Evolutionary conservation across 1,140 invertebrate genomes (phyloP), one percentile per base, ranked within the genome.

Genomic region (Brachionus asplanchnoidis): DNA sequence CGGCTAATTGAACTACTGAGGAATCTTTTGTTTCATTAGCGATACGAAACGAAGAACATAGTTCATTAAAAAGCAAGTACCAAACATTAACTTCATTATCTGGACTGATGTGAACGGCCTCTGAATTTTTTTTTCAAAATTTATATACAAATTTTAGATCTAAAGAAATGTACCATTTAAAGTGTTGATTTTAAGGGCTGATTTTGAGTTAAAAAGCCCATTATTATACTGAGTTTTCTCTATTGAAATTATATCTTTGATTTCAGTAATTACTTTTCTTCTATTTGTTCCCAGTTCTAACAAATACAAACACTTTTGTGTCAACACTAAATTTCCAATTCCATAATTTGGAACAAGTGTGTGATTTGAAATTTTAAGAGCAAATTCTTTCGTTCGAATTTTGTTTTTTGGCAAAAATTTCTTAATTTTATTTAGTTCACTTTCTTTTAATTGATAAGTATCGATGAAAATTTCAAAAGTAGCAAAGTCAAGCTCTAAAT

Each of bases 381-480:
- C 23, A 46, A 82, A 82, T 26, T 82, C 79, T 44, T 65, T 65
- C 0, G 36, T 44, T 50, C 73, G 42, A 36, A 65, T 26, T 65
- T 46, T 60, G 8, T 60, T 68, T 44, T 17, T 20, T 14, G 79
- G 79, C 9, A 82, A 11, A 42, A 65, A 68, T 46, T 46, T 60
- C 20, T 60, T 82, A 20, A 82, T 68, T 26, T 40, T 82, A 14
- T 82, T 42, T 12, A 82, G 53, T 23, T 82, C 79, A 5, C 14
- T 36, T 40, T 82, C 79, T 60, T 82, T 82, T 26, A 44, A 23
- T n/a, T 82, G 23, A 36, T 65, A 82, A 65, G 23, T 23, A 65
- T 82, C 79, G 11, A 65, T 68, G 12, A 82, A 82, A 40, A 60
- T 44, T 28, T 82, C 79, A 68, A 82, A 82, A 12, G 79, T 82